These are phyloP conservation scores for Dynastes maya DNA, from an alignment of 2,888 invertebrate genomes.

Conservation along the genomic window DNA sequence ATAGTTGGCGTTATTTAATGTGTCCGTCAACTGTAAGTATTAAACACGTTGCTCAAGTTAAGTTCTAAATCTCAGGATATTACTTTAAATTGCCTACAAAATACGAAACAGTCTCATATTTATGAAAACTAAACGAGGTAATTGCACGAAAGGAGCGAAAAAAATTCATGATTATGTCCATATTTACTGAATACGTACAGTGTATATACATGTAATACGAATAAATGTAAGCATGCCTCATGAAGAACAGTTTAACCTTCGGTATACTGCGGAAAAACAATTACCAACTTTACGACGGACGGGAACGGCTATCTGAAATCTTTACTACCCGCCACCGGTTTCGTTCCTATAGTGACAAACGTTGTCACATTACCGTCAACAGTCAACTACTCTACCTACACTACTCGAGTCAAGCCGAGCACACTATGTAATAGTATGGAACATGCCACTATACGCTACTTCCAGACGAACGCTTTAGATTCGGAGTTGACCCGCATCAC, in stretches of 20 bases:
- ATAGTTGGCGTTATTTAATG: too few relatives aligned
- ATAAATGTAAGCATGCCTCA: not conserved
- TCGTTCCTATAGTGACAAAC: slow-evolving; percentile 28
- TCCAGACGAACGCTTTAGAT: not conserved
- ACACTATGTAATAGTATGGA: not conserved
- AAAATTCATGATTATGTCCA: too few relatives aligned
- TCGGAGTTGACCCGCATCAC: not conserved
- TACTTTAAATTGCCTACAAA: too few relatives aligned
- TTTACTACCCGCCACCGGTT: slow-evolving; percentile 28
- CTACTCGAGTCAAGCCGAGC: too few relatives aligned
- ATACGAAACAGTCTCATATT: not conserved
- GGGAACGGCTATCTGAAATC: slow-evolving; percentile 31
- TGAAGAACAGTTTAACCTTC: not conserved
- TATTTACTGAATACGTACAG: too few relatives aligned
- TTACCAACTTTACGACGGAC: slow-evolving; percentile 34
- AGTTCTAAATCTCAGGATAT: too few relatives aligned
- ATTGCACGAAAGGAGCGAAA: too few relatives aligned
- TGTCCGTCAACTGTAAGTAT: too few relatives aligned
- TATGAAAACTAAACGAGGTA: too few relatives aligned
- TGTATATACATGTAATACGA: too few relatives aligned
- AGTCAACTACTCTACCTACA: not conserved
- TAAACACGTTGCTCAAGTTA: too few relatives aligned
- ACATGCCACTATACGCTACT: not conserved
- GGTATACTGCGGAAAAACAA: slow-evolving; percentile 29
- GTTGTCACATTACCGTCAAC: slow-evolving; percentile 45